Evolutionary conservation across 2,113 vertebrate species (phyloP).

Genomic region (Pterocles gutturalis): DNA sequence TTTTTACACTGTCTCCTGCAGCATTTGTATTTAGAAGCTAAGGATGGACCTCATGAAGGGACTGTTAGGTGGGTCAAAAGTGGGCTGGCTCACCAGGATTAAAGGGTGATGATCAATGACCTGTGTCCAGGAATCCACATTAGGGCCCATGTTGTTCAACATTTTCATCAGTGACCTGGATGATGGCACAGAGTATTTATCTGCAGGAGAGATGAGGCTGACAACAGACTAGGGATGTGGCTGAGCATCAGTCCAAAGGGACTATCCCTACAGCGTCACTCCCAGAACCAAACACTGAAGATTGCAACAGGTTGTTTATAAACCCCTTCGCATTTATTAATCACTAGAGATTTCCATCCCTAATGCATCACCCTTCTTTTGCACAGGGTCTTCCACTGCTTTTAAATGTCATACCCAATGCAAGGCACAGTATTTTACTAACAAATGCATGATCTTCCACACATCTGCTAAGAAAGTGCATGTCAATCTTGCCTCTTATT

Average conservation of each 20-base stretch:
- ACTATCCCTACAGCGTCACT: neutral
- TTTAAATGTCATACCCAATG: neutral
- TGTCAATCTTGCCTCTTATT: slow-evolving; percentile 33
- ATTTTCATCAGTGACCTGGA: neutral
- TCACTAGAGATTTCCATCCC: neutral
- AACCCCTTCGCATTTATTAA: neutral
- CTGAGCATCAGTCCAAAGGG: neutral
- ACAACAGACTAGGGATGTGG: neutral
- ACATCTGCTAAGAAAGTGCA: slow-evolving; percentile 10
- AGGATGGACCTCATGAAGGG: neutral
- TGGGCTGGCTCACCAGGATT: neutral
- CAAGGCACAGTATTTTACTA: slow-evolving; percentile 14
- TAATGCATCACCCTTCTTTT: neutral
- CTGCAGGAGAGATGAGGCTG: neutral
- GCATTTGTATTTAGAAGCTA: neutral
- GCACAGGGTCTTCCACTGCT: neutral
- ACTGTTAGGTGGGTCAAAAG: neutral
- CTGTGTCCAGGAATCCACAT: neutral
- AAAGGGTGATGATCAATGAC: neutral
- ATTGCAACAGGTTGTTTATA: neutral
- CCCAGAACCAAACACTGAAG: neutral
- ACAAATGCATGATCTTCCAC: slow-evolving; percentile 10
- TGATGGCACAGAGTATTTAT: neutral
- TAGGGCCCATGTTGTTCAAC: neutral
- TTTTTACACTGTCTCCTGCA: neutral